These are phyloP conservation scores for Pogonocichla stellata DNA, from an alignment of 2,113 vertebrate species.

Conservation along the genomic window DNA sequence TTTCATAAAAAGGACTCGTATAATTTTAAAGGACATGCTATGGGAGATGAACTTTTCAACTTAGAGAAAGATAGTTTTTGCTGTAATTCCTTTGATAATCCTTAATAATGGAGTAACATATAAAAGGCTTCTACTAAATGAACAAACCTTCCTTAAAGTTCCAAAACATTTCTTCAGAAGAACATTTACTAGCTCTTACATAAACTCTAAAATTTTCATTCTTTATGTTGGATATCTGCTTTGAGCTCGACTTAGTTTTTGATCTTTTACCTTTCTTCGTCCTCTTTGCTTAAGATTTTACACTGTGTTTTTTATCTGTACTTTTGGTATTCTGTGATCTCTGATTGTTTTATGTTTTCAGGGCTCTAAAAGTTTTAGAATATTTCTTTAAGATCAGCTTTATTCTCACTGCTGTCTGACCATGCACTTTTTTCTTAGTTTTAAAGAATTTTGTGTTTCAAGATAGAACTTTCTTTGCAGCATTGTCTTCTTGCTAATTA, in stretches of 20 bases:
- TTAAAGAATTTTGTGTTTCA: conserved; percentile 20
- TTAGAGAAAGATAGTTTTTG: conserved; percentile 7
- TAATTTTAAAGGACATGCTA: conserved; percentile 31
- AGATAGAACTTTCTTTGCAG: background rate
- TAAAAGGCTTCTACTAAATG: conserved; percentile 53
- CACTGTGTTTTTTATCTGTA: conserved; percentile 64
- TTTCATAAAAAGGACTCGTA: conserved; percentile 36
- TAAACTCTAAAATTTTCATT: conserved; percentile 46
- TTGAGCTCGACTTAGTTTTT: conserved; percentile 73
- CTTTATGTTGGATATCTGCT: conserved; percentile 60
- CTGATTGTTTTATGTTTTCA: conserved; percentile 73
- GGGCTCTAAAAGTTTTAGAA: conserved; percentile 61
- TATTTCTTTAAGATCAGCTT: conserved; percentile 36
- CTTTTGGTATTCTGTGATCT: conserved; percentile 70
- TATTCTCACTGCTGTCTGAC: conserved; percentile 55
- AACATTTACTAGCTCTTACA: conserved; percentile 59
- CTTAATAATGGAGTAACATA: conserved; percentile 8
- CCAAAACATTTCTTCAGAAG: conserved; percentile 59
- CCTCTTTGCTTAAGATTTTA: conserved; percentile 73
- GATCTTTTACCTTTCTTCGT: conserved; percentile 73
- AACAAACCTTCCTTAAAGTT: conserved; percentile 32
- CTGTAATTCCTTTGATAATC: background rate
- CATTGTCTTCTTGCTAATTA: conserved; percentile 6
- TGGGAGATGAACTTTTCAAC: conserved; percentile 27
- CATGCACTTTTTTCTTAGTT: background rate